phyloP scores from a whole-genome alignment of 2,113 vertebrate genomes.

The Aythya baeri region DNA sequence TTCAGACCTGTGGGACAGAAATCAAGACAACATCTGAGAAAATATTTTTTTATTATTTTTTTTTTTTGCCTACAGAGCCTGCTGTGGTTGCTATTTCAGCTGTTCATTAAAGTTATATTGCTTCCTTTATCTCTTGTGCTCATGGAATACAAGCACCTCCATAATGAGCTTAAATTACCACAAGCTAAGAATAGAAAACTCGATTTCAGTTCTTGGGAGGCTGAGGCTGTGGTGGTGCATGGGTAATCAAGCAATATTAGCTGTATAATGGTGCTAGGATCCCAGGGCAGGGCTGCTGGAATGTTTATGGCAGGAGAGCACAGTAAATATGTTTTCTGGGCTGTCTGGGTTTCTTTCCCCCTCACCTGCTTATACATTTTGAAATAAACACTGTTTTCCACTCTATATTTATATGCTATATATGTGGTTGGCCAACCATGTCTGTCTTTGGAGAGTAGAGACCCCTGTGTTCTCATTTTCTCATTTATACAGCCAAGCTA shows the following conservation, averaged over 20 bases:
- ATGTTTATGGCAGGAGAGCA: neutral
- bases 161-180: slow-evolving; percentile 71
- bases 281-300: neutral
- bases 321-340: slow-evolving; percentile 38
- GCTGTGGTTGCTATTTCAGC: slow-evolving; percentile 60
- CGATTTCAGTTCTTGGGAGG: slow-evolving; percentile 65
- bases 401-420: neutral
- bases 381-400: neutral
- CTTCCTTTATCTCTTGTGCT: slow-evolving; percentile 70
- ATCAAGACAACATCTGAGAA: slow-evolving; percentile 53
- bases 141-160: slow-evolving; percentile 57
- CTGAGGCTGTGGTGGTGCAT: slow-evolving; percentile 48
- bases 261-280: slow-evolving; percentile 45
- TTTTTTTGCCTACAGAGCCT: neutral
- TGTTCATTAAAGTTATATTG: slow-evolving; percentile 71
- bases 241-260: slow-evolving; percentile 57
- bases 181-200: slow-evolving; percentile 70
- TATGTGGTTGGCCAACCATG: neutral
- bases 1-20: slow-evolving; percentile 34
- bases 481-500: neutral
- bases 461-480: slow-evolving; percentile 13
- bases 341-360: neutral
- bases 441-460: slow-evolving; percentile 25
- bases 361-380: neutral
- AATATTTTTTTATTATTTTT: neutral